Percentiles rank a stretch among this genome's conserved stretches.
Evolutionary conservation across 2,797 vertebrate species (phyloP).

Genomic region (Antrozous pallidus): DNA sequence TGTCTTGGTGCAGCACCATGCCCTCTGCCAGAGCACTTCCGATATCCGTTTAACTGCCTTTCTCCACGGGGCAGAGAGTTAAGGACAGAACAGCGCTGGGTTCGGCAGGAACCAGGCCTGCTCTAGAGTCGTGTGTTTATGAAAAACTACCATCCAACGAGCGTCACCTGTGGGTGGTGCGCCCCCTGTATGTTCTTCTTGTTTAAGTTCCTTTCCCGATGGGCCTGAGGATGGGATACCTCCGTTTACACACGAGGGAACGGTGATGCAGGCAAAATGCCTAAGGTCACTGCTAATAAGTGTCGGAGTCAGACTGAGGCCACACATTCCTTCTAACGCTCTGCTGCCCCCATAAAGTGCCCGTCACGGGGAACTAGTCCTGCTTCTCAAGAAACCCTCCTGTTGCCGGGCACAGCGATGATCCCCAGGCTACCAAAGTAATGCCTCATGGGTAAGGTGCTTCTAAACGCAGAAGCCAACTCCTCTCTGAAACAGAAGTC

Average conservation of each 20-base stretch:
- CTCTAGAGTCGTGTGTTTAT: fast-evolving
- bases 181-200: neutral
- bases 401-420: neutral
- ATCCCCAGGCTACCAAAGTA: neutral
- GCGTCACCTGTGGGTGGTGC: neutral
- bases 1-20: neutral
- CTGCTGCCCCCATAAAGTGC: neutral
- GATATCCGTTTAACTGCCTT: neutral
- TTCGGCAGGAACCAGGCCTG: neutral
- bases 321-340: neutral
- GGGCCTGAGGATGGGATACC: neutral
- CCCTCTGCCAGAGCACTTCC: neutral
- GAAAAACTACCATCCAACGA: neutral
- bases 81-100: neutral
- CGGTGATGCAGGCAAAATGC: neutral
- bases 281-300: neutral
- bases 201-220: neutral
- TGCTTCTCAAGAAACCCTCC: neutral
- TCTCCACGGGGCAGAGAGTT: neutral
- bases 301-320: neutral
- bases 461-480: neutral
- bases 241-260: neutral
- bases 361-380: neutral
- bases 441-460: neutral
- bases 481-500: neutral